Evolutionary conservation across 2,113 vertebrate species (phyloP).

Genomic region (Tichodroma muraria): DNA sequence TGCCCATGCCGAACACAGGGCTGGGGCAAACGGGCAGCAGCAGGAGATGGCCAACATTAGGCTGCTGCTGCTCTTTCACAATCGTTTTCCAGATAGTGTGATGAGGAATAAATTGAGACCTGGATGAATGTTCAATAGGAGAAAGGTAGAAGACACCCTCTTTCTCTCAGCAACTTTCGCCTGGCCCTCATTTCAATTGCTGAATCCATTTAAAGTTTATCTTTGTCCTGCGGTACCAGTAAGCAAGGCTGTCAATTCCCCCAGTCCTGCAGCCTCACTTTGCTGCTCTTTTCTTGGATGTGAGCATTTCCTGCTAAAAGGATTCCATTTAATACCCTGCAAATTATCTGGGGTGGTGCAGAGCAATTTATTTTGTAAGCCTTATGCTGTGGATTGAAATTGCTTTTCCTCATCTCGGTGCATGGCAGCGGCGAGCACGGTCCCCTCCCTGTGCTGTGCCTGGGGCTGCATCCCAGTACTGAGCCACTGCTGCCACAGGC

Average conservation of each 20-base stretch:
- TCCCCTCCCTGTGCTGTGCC: not conserved
- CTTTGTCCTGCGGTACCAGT: not conserved
- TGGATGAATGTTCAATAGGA: not conserved
- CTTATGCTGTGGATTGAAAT: constrained; percentile 31
- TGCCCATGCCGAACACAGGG: rapidly evolving
- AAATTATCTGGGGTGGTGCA: constrained; percentile 52
- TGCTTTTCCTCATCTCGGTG: not conserved
- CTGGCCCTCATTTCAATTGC: not conserved
- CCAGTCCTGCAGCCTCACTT: not conserved
- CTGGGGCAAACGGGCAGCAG: rapidly evolving
- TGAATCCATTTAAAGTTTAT: constrained; percentile 22
- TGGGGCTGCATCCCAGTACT: not conserved
- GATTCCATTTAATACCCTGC: constrained; percentile 52
- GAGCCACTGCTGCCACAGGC: not conserved
- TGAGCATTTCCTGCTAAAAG: constrained; percentile 5
- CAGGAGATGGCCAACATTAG: not conserved
- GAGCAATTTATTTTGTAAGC: constrained; percentile 53
- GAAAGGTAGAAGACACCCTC: not conserved
- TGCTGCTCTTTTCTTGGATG: not conserved
- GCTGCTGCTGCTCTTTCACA: not conserved
- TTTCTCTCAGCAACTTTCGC: not conserved
- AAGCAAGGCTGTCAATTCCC: constrained; percentile 24
- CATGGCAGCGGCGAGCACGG: rapidly evolving
- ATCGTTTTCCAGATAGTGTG: not conserved
- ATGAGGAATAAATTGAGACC: not conserved